Evolutionary conservation across 2,113 vertebrate species (phyloP).

Genomic region (Morone saxatilis): DNA sequence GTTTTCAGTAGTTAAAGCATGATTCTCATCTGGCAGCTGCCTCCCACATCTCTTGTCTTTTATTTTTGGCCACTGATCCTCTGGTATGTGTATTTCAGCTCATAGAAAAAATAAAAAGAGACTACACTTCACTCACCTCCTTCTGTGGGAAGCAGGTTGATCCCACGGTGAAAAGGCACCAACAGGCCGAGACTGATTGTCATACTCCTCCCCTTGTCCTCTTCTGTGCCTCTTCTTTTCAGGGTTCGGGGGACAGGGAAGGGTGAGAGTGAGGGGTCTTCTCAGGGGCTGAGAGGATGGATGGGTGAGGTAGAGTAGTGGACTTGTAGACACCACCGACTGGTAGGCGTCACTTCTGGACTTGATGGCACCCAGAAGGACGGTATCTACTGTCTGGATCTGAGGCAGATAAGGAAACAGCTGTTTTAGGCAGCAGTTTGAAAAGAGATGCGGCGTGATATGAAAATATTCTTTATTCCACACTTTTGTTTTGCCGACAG

Average conservation of each 20-base stretch:
- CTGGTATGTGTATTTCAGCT: background rate
- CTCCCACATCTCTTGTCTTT: too few species aligned
- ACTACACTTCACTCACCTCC: constrained; percentile 46
- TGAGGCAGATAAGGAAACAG: constrained; percentile 67
- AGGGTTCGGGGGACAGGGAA: constrained; percentile 88
- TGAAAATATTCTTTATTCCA: background rate
- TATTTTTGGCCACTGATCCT: too few species aligned
- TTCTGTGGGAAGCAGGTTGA: constrained; percentile 1
- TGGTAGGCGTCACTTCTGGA: constrained; percentile 82
- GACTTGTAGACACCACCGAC: constrained; percentile 85
- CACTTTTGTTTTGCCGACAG: constrained; percentile 16
- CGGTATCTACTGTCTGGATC: constrained; percentile 88
- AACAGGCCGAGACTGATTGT: constrained; percentile 29
- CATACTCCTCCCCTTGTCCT: constrained; percentile 62
- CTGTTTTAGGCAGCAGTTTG: constrained; percentile 29
- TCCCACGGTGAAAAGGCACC: constrained; percentile 28
- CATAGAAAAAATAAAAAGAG: background rate
- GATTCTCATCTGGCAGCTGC: too few species aligned
- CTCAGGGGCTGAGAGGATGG: constrained; percentile 84
- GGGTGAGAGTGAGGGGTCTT: constrained; percentile 81
- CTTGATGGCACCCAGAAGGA: constrained; percentile 85
- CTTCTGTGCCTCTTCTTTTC: constrained; percentile 77
- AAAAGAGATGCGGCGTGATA: constrained; percentile 13
- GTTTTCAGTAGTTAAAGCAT: background rate
- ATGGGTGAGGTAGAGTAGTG: constrained; percentile 85